Percentiles rank a stretch among this genome's conserved stretches.
These are phyloP conservation scores for Esox lucius DNA, from an alignment of 2,797 vertebrate genomes.

Conservation along the genomic window DNA sequence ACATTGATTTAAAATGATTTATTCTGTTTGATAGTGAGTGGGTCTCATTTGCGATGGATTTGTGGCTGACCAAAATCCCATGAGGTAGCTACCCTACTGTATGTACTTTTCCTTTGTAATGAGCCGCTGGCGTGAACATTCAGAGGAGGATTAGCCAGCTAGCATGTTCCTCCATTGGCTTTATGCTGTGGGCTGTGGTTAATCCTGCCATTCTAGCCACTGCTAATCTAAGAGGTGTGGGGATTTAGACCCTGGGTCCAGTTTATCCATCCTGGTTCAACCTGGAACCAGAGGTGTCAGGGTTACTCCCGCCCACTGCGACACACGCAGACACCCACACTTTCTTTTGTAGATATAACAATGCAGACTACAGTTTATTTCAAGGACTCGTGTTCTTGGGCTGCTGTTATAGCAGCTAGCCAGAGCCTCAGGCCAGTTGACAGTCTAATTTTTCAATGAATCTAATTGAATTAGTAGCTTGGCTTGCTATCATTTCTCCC, in stretches of 20 bases:
- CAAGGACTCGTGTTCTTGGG: constrained; percentile 18
- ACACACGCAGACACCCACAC: background rate
- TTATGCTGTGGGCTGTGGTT: constrained; percentile 11
- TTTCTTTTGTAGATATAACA: constrained; percentile 1
- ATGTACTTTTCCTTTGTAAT: background rate
- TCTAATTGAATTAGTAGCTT: constrained; percentile 36
- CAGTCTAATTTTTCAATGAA: constrained; percentile 35
- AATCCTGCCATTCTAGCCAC: constrained; percentile 39
- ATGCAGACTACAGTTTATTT: constrained; percentile 14
- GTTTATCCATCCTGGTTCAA: constrained; percentile 7
- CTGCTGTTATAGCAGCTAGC: constrained; percentile 12
- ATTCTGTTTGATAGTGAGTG: background rate
- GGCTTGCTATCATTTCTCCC: constrained; percentile 25
- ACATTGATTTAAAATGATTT: background rate
- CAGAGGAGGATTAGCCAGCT: constrained; percentile 19
- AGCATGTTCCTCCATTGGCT: constrained; percentile 23
- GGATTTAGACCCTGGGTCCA: constrained; percentile 11
- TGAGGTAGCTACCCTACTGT: background rate
- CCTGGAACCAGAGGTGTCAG: background rate
- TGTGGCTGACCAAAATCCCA: constrained; percentile 8
- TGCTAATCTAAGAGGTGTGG: constrained; percentile 42
- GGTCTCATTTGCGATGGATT: constrained; percentile 3
- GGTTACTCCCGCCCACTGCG: background rate
- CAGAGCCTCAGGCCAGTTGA: constrained; percentile 17
- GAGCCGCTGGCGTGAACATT: constrained; percentile 9